Percentiles rank a stretch among this genome's conserved stretches.
phyloP scores from a whole-genome alignment of 2,888 invertebrate genomes.

The Hirtodrosophila duncani region DNA sequence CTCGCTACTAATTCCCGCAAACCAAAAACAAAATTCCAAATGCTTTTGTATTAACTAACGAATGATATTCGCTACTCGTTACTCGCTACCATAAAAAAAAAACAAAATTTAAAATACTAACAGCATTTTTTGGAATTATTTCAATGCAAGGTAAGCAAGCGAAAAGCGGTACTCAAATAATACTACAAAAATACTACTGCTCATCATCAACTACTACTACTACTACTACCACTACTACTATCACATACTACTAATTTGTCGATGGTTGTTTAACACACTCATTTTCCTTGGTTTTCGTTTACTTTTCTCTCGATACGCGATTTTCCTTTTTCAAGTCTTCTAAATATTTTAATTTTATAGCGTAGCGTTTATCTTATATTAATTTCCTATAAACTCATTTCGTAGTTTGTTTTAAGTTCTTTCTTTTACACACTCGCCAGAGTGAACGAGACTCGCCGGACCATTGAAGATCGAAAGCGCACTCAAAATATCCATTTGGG shows the following conservation, averaged over 20 bases:
- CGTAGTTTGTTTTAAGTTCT: slow-evolving; percentile 82
- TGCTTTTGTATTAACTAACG: slow-evolving; percentile 38
- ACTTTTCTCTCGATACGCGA: slow-evolving; percentile 23
- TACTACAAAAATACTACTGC: slow-evolving; percentile 45
- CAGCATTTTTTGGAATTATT: slow-evolving; percentile 99
- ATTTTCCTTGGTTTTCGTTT: slow-evolving; percentile 15
- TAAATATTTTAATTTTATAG: slow-evolving; percentile 26
- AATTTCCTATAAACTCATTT: slow-evolving; percentile 38
- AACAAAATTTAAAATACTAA: slow-evolving; percentile 72
- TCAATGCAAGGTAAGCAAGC: slow-evolving; percentile 97
- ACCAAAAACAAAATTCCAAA: slow-evolving; percentile 40
- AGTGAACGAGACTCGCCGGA: slow-evolving; percentile 33
- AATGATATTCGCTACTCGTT: slow-evolving; percentile 37
- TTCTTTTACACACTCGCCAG: slow-evolving; percentile 20
- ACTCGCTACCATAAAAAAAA: slow-evolving; percentile 29
- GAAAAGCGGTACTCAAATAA: slow-evolving; percentile 67
- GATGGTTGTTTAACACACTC: slow-evolving; percentile 75
- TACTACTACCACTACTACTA: slow-evolving; percentile 33
- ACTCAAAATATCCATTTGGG: slow-evolving; percentile 28
- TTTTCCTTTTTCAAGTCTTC: slow-evolving; percentile 43
- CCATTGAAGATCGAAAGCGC: too few species aligned
- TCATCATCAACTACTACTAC: slow-evolving; percentile 43
- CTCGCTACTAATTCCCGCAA: neutral
- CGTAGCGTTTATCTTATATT: slow-evolving; percentile 37
- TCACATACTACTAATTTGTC: slow-evolving; percentile 50